Base-by-base conservation (phyloP, 2,888 invertebrate species). In the Clunio marinus region DNA sequence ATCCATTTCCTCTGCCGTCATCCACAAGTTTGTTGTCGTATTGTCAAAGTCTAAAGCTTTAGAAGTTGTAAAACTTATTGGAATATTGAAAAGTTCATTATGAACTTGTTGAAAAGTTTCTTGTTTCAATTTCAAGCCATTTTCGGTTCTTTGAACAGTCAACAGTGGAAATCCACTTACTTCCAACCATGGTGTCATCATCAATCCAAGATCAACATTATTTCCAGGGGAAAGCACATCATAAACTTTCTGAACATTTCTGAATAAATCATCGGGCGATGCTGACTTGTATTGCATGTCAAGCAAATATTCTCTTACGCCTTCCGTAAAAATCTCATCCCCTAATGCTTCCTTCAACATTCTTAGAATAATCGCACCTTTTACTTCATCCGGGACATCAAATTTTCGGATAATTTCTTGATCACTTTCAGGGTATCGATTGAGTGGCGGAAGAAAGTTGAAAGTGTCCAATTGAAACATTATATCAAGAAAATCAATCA, bases 181-280 rank as follows among this genome's bases (percentile, higher is more conserved):
- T 58, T 88, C 76, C 0, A 89, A 90, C 90, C 90, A 91, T 0
- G 89, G 88, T 73, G 88, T 87, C 90, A 91, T 91, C 5, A 91
- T 85, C 71, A 79, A 74, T 72, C 83, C 83, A 13, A 46, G 28
- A 28, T 65, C 8, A 0, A 25, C n/a, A 7, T 74, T 69, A 2
- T 70, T 68, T 8, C 13, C 13, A 22, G 37, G 22, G 4, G 72
- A 71, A 22, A 79, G 77, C 71, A 77, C 77, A 1, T 70, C 59
- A 0, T 78, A 77, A 1, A 80, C 80, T 57, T 27, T 71, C 0
- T 73, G 73, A 25, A 81, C 81, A 8, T 75, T 77, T 2, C 69
- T 70, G 70, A 75, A 81, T 0, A 81, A 72, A 57, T 81, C 76
- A 41, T 74, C 74, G 0, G 81, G 81, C 41, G 75, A 74, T 0